Conservation (phyloP, 2,797 vertebrate genomes). For the Capromys pilorides region DNA sequence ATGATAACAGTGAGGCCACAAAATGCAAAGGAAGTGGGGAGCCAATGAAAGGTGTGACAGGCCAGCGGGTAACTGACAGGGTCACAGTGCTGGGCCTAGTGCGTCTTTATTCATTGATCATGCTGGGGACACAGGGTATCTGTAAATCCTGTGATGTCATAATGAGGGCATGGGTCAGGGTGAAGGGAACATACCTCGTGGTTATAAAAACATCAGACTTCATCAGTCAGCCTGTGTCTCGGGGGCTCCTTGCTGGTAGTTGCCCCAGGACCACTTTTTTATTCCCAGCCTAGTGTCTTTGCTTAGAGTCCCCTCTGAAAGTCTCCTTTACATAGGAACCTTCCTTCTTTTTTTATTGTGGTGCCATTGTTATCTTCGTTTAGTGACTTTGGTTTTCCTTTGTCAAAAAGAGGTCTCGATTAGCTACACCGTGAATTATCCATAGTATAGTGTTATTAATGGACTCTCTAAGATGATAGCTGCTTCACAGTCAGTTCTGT, state of each 20-base stretch:
- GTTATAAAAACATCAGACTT: background rate
- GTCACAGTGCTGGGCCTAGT: fast-evolving
- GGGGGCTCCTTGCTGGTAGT: background rate
- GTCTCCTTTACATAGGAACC: background rate
- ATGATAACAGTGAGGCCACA: background rate
- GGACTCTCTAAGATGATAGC: background rate
- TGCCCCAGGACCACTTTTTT: background rate
- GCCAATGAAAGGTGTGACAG: background rate
- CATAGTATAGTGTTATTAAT: background rate
- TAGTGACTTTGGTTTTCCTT: background rate
- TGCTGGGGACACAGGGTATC: background rate
- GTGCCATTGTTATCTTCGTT: background rate
- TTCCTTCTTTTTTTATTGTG: background rate
- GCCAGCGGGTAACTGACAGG: too few relatives aligned
- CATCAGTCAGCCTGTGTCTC: background rate
- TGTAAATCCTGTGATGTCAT: background rate
- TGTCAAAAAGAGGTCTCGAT: background rate
- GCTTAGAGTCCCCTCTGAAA: background rate
- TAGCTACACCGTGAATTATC: background rate
- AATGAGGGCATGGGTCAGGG: background rate
- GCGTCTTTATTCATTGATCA: background rate
- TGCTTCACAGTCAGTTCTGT: background rate
- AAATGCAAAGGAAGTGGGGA: background rate
- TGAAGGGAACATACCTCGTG: background rate
- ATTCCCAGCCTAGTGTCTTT: background rate